Evolutionary conservation across 2,888 invertebrate genomes (phyloP).

Genomic region (Caenorhabditis auriculariae): DNA sequence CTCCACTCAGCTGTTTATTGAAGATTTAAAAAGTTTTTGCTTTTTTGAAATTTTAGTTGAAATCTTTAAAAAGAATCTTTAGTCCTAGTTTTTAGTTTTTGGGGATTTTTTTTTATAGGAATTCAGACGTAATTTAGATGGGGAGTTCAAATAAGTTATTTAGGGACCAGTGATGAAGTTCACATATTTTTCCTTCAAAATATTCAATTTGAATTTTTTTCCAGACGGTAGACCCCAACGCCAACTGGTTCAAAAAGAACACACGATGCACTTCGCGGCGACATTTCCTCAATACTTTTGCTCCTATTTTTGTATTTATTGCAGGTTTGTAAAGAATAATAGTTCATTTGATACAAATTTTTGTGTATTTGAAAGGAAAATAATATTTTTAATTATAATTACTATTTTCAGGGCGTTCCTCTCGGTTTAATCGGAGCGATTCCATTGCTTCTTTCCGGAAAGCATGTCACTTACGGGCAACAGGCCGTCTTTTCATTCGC

Average conservation of each 20-base stretch:
- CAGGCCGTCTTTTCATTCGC: slow-evolving; percentile 73
- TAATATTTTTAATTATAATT: slow-evolving; percentile 4
- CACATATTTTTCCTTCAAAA: not conserved
- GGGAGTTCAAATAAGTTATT: too few species aligned
- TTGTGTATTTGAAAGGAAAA: not conserved
- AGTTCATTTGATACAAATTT: not conserved
- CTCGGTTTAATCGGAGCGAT: slow-evolving; percentile 89
- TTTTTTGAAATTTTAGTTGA: too few species aligned
- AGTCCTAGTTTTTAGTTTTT: too few species aligned
- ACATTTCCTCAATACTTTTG: slow-evolving; percentile 67
- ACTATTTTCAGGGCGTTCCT: slow-evolving; percentile 76
- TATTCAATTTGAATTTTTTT: slow-evolving; percentile 14
- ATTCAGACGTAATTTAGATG: too few species aligned
- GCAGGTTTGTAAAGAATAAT: slow-evolving; percentile 64
- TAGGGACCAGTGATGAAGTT: too few species aligned
- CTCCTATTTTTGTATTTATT: slow-evolving; percentile 88
- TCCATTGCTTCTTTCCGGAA: slow-evolving; percentile 90
- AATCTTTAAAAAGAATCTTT: too few species aligned
- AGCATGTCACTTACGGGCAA: slow-evolving; percentile 88
- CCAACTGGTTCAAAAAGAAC: slow-evolving; percentile 52
- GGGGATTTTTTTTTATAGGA: too few species aligned
- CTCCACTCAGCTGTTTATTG: too few species aligned
- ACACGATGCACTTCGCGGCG: slow-evolving; percentile 52
- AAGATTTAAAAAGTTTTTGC: too few species aligned
- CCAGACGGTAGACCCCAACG: slow-evolving; percentile 47